A percentile compares a stretch with the other conserved stretches of the same genome.
Conservation (phyloP, 2,888 invertebrate species). For the Dromius quadrimaculatus region DNA sequence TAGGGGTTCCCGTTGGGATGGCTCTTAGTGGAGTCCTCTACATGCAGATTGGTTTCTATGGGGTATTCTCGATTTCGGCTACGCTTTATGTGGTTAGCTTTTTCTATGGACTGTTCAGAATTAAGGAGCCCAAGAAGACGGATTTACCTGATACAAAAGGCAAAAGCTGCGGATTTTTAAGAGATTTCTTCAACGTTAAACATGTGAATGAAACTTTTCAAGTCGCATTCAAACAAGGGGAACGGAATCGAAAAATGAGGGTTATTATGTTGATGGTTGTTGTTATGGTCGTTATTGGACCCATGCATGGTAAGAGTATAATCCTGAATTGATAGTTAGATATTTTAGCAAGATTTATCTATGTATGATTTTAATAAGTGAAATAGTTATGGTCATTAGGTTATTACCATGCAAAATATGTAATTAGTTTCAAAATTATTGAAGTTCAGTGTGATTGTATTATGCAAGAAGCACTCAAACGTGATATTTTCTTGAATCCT, state of each 20-base stretch:
- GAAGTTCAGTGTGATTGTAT: too few relatives aligned
- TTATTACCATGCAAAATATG: too few relatives aligned
- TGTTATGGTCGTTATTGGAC: constrained; percentile 87
- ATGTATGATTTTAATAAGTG: too few relatives aligned
- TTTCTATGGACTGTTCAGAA: constrained; percentile 78
- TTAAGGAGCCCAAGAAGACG: constrained; percentile 76
- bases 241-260: constrained; percentile 78
- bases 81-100: constrained; percentile 80
- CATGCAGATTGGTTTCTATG: constrained; percentile 83
- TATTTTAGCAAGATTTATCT: too few relatives aligned
- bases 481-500: too few relatives aligned
- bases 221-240: constrained; percentile 84
- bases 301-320: constrained; percentile 84
- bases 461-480: too few relatives aligned
- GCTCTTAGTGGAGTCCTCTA: constrained; percentile 87
- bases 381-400: too few relatives aligned
- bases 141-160: constrained; percentile 68
- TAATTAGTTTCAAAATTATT: too few relatives aligned
- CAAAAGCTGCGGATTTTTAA: constrained; percentile 70
- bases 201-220: constrained; percentile 83
- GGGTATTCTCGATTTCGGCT: constrained; percentile 84
- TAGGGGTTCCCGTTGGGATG: constrained; percentile 87
- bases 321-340: too few relatives aligned
- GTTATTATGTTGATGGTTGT: constrained; percentile 84
- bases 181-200: constrained; percentile 81